These are phyloP conservation scores for Monopterus albus DNA, from an alignment of 2,113 vertebrate genomes.

Conservation along the genomic window DNA sequence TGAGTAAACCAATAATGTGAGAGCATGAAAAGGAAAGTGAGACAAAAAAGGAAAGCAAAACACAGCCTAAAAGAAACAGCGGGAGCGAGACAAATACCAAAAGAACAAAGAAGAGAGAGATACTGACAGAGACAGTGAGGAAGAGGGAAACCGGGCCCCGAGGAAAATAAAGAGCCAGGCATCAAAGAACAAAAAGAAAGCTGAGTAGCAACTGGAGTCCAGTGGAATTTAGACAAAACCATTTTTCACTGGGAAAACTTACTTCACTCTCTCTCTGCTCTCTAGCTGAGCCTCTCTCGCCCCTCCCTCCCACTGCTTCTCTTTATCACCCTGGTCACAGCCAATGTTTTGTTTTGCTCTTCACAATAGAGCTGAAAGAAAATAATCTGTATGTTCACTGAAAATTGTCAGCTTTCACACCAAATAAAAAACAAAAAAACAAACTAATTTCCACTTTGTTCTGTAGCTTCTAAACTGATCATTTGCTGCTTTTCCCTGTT, in stretches of 20 bases:
- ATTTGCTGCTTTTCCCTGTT: no score
- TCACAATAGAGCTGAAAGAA: background rate
- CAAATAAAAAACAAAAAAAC: no score
- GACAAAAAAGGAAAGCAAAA: slow-evolving; percentile 21
- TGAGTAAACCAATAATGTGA: slow-evolving; percentile 17
- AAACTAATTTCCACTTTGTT: no score
- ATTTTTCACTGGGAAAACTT: slow-evolving; percentile 24
- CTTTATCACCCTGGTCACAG: background rate
- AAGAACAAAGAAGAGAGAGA: slow-evolving; percentile 2
- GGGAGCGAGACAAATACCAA: slow-evolving; percentile 28
- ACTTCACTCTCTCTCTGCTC: background rate
- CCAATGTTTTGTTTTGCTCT: background rate
- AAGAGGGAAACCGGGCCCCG: background rate
- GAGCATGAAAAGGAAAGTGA: slow-evolving; percentile 7
- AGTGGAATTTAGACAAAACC: slow-evolving; percentile 28
- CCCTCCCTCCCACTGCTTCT: background rate
- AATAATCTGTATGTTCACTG: no score
- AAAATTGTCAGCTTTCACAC: no score
- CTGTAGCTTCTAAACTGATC: no score
- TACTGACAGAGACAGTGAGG: background rate
- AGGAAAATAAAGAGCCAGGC: slow-evolving; percentile 27
- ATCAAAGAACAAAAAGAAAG: slow-evolving; percentile 38
- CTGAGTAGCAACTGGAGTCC: slow-evolving; percentile 42
- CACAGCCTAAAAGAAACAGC: background rate
- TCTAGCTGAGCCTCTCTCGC: background rate